Base-by-base conservation (phyloP, 2,113 vertebrate species). In the Cnemophilus loriae region DNA sequence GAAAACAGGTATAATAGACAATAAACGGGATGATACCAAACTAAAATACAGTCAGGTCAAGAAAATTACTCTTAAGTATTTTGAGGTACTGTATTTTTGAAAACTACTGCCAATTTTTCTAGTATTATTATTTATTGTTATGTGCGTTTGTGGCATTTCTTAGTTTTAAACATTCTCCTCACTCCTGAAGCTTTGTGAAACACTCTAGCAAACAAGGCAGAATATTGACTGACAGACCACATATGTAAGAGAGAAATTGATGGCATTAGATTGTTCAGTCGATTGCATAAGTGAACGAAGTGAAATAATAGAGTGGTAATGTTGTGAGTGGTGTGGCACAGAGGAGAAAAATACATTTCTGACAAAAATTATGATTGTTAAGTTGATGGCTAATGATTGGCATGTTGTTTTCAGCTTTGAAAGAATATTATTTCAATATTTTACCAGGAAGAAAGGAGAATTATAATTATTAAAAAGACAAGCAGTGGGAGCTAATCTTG, bases 161-260 rank as follows among this genome's bases (percentile, higher is more conserved):
- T 84, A 49, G 26, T 83, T 90, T 93, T 82, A 83, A 87, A 79
- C 0, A 1, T 76, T 69, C 7, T 55, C 4, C 44, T 87, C 22
- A 24, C 13, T 52, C 47, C 32, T 60, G 21, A 32, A 65, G n/a
- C 63, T 87, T 81, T 78, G 17, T 84, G 32, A 60, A 94, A 71
- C 87, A 21, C n/a, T 41, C 26, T 59, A 28, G 16, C 10, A 92
- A 89, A 55, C 6, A 60, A 93, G 24, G 35, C 13, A 90, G 68
- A 52, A 37, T 85, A 94, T 91, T 97, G 95, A 94, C 65, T 89
- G 93, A 64, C 61, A 93, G 70, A 76, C 17, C 30, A 59, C 32
- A 39, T 12, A 56, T 12, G 49, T 82, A 69, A 61, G 37, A 82
- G n/a, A 87, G 20, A 94, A 94, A 95, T 18, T 85, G 57, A 69